Evolutionary conservation across 1,140 invertebrate species (phyloP), one percentile per base, ranked within the genome.

Genomic region (Drosophila pandora): DNA sequence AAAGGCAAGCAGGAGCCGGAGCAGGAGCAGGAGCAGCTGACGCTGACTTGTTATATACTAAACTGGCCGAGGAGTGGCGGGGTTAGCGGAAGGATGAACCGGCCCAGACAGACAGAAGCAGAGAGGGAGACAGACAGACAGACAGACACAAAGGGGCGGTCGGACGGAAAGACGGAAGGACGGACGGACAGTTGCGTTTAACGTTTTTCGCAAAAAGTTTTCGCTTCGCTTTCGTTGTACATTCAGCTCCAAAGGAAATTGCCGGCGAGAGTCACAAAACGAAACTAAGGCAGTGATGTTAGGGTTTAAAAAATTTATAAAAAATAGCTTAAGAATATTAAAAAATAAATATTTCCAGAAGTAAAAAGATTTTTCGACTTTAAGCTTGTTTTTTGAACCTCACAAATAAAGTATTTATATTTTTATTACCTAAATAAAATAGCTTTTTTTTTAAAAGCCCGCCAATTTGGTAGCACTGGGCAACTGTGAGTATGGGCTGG

Each of bases 31-130:
- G 68, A 82, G 83, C 83, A 88, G 83, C 83, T 88, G 82, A 85
- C 82, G 82, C 77, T 85, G 79, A 88, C 83, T 88, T 89, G 84
- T 88, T 88, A 88, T 89, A 89, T 77, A 88, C 83, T 89, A 87
- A 89, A 88, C 79, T 76, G 83, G 73, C 53, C 60, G 65, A 65
- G 65, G 65, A 50, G 23, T 49, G 52, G 49, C n/a, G 41, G 43
- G 43, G 43, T 10, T 7, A 70, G 74, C 83, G 83, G 82, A 87
- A 85, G 81, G 81, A 85, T 85, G 81, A 85, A 87, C 83, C 78
- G 69, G 70, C 50, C 75, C 64, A 73, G 69, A 53, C 71, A 55
- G 49, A 58, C 21, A 61, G 61, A 47, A 56, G 77, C 74, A 62
- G 55, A 58, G 43, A 62, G 52, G 55, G 43, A 52, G 25, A 28